Percentiles rank a stretch among this genome's conserved stretches.
Evolutionary conservation across 2,113 vertebrate genomes (phyloP).

Genomic region (Phoxinus phoxinus): DNA sequence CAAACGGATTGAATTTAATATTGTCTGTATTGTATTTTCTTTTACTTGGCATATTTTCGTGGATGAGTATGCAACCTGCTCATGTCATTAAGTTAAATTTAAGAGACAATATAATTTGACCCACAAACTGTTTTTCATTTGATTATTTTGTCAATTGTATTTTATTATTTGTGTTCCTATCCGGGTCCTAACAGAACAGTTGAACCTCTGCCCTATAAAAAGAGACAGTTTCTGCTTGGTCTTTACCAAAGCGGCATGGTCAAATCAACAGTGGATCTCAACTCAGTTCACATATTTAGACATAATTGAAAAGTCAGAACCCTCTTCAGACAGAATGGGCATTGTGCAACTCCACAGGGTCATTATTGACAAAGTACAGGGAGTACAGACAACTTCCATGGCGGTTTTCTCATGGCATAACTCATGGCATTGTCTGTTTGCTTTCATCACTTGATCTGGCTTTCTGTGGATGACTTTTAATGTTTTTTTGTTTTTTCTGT

Average conservation of each 20-base stretch:
- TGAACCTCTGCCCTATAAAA: neutral
- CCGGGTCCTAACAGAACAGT: neutral
- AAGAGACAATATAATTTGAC: neutral
- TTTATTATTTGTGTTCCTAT: neutral
- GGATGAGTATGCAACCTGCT: neutral
- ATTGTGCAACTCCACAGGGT: neutral
- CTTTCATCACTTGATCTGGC: neutral
- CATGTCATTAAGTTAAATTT: neutral
- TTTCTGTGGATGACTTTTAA: neutral
- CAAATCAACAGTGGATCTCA: neutral
- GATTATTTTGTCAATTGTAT: neutral
- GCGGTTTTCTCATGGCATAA: neutral
- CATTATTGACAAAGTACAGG: constrained; percentile 1
- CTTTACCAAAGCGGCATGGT: neutral
- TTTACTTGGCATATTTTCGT: neutral
- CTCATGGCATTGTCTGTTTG: neutral
- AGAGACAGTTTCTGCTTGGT: neutral
- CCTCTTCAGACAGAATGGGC: neutral
- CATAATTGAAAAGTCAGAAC: neutral
- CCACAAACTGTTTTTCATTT: neutral
- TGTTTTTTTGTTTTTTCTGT: neutral
- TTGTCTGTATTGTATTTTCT: neutral
- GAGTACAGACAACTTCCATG: constrained; percentile 21
- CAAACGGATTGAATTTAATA: neutral
- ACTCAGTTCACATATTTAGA: neutral